phyloP scores from a whole-genome alignment of 2,113 vertebrate genomes.

The Scomber japonicus region DNA sequence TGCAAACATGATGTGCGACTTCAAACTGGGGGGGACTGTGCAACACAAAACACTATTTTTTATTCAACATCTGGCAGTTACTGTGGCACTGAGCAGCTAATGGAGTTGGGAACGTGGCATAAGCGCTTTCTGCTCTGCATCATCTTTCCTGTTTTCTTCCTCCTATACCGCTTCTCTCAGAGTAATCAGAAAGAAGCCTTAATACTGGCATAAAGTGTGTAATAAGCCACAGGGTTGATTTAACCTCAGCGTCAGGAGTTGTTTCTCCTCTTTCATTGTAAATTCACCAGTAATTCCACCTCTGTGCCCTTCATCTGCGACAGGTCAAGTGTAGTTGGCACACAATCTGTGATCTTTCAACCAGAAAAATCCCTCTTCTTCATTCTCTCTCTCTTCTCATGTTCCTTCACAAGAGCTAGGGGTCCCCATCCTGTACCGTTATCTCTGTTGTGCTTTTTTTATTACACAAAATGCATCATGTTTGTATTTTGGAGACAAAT shows the following conservation, averaged over 20 bases:
- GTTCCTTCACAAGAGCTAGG: background rate
- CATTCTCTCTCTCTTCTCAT: background rate
- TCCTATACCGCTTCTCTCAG: background rate
- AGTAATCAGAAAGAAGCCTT: slow-evolving; percentile 30
- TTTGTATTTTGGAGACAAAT: slow-evolving; percentile 33
- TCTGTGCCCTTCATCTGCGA: background rate
- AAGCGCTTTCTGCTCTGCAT: background rate
- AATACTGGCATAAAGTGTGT: slow-evolving; percentile 42
- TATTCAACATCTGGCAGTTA: slow-evolving; percentile 65
- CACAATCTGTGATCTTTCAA: slow-evolving; percentile 32
- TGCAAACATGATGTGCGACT: slow-evolving; percentile 5
- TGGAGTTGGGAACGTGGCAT: slow-evolving; percentile 37
- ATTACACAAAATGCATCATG: slow-evolving; percentile 7
- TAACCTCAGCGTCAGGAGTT: slow-evolving; percentile 32
- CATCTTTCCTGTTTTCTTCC: background rate
- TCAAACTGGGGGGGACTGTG: slow-evolving; percentile 21
- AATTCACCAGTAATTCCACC: slow-evolving; percentile 33
- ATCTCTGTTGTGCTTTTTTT: slow-evolving; percentile 6
- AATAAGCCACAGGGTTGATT: slow-evolving; percentile 44
- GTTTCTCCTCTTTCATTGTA: slow-evolving; percentile 35
- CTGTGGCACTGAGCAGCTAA: slow-evolving; percentile 41
- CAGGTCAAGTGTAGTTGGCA: slow-evolving; percentile 37
- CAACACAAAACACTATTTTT: slow-evolving; percentile 58
- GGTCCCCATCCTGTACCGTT: background rate
- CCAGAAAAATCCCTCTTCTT: slow-evolving; percentile 7